phyloP scores from a whole-genome alignment of 1,140 invertebrate species.

The Brachionus koreanus region DNA sequence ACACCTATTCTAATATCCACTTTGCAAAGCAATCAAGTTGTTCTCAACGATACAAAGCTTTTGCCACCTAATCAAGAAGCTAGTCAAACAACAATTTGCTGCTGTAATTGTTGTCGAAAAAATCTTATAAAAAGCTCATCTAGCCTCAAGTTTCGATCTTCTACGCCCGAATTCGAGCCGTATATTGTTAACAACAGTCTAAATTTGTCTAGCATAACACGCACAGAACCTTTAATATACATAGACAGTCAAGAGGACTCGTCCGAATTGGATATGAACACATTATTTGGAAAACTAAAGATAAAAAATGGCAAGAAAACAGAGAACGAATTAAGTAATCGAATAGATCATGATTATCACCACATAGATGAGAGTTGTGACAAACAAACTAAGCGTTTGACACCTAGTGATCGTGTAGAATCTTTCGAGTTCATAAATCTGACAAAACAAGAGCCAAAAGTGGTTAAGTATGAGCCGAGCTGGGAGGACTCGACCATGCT shows the following conservation, averaged over 20 bases:
- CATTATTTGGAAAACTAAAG: neutral
- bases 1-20: neutral
- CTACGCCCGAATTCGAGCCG: neutral
- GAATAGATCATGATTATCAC: neutral
- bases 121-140: neutral
- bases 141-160: neutral
- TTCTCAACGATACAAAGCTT: neutral
- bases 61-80: neutral
- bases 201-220: neutral
- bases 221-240: neutral
- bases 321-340: neutral
- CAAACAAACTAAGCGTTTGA: neutral
- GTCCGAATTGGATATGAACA: neutral
- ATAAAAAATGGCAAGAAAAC: neutral
- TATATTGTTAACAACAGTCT: neutral
- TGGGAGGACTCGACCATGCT: slow-evolving; percentile 27
- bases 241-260: neutral
- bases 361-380: neutral
- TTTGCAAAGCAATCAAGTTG: neutral
- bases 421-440: slow-evolving; percentile 28
- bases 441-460: neutral
- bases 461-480: neutral
- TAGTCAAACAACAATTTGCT: neutral
- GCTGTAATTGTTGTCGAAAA: neutral
- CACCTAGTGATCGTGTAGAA: neutral